phyloP scores from a whole-genome alignment of 2,113 vertebrate genomes.

The Sphaerodactylus townsendi region DNA sequence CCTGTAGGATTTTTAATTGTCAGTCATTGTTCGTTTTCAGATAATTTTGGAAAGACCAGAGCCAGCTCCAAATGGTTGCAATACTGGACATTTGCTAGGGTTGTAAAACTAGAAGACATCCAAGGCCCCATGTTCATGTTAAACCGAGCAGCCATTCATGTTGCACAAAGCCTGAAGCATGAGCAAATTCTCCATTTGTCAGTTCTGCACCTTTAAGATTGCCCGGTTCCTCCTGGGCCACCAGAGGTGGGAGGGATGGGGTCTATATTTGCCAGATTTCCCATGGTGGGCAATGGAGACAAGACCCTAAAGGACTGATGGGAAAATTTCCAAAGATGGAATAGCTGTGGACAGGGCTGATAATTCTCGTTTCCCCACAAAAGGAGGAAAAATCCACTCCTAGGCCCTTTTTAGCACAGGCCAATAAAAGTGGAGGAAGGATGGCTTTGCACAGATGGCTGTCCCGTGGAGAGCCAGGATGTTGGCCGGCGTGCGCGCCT shows the following conservation, averaged over 20 bases:
- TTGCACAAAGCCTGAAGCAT: not conserved
- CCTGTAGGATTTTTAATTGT: not conserved
- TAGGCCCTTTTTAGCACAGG: no score
- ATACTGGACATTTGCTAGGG: not conserved
- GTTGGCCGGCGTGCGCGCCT: no score
- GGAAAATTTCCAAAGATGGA: not conserved
- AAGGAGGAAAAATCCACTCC: no score
- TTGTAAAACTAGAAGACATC: not conserved
- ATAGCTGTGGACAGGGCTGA: not conserved
- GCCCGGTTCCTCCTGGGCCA: no score
- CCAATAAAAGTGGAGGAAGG: no score
- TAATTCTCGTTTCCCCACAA: not conserved
- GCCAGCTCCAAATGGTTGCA: not conserved
- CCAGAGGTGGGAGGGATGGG: no score
- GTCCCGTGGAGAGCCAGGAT: no score
- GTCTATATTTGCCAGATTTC: no score
- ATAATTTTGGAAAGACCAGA: not conserved
- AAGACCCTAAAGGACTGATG: not conserved
- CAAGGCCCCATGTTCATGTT: not conserved
- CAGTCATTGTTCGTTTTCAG: not conserved
- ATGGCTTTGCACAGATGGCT: no score
- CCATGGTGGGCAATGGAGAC: no score
- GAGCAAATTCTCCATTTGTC: not conserved
- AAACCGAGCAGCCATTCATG: not conserved
- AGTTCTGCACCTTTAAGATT: not conserved